Base-by-base conservation (phyloP, 53 echinoderm and acorn worm genomes). In the Astropecten irregularis region DNA sequence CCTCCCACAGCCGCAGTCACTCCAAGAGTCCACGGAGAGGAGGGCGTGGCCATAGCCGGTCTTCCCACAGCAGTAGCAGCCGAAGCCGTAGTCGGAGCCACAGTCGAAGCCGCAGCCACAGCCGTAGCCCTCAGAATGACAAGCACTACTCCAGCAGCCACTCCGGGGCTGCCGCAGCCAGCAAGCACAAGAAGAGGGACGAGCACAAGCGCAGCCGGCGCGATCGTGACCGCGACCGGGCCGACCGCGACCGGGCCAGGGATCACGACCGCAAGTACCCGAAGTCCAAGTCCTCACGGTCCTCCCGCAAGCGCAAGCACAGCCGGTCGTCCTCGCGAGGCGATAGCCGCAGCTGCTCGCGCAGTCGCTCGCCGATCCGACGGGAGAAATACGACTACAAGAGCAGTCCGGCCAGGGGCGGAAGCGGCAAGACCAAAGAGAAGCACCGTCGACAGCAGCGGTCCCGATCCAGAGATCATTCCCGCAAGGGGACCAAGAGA, bases 261-360 rank as follows among this genome's bases (percentile, higher is more conserved):
- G 83, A 35, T 14, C 38, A 33, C 38, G 68, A 22, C 33, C 66
- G 53, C 23, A 67, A 54, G 36, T 62, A 79, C 48, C 28, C 79
- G 3, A 79, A 79, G 48, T 47, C 29, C 61, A 90, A 74, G 64
- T 59, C 87, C 8, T 39, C 29, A 30, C 86, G 72, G 55, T 68
- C 87, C 8, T 39, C 79, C 1, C 89, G 76, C 36, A 96, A 94
- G 83, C 74, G 79, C 18, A 93, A 89, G 61, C 87, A 85, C 14
- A 89, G 85, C 64, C 57, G 88, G 46, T 88, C 91, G n/a, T 57
- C 81, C 1, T 84, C 90, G 3, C 67, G 81, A 10, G 81, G 89
- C 60, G 69, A 85, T 61, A 82, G 84, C 57, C 77, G 87, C 42
- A 40, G 87, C 25, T 68, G 90, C 11, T 88, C 92, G 37, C 61